Evolutionary conservation across 1,140 invertebrate genomes (phyloP).

Genomic region (Neocloeon triangulifer): DNA sequence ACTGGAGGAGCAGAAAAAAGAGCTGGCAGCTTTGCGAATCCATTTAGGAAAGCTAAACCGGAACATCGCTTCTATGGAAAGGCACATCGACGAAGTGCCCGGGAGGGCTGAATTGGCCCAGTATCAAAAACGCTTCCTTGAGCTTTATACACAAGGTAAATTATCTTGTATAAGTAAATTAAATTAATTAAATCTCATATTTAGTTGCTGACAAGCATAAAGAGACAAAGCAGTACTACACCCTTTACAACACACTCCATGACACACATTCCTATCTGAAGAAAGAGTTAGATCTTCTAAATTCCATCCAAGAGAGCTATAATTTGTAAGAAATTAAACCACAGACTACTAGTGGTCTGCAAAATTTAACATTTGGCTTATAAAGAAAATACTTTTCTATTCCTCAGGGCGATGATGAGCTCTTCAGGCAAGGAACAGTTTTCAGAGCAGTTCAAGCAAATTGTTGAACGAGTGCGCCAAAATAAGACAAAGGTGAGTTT

Average conservation of each 20-base stretch:
- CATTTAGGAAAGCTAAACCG: constrained; percentile 61
- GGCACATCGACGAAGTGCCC: constrained; percentile 76
- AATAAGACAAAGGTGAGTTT: constrained; percentile 47
- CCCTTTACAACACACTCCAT: constrained; percentile 85
- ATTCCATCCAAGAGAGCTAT: constrained; percentile 87
- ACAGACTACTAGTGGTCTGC: too few species aligned
- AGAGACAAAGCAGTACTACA: constrained; percentile 95
- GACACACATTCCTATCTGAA: constrained; percentile 78
- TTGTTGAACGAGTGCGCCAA: constrained; percentile 61
- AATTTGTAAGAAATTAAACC: constrained; percentile 47
- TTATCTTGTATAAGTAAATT: background rate
- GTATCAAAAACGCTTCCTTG: constrained; percentile 86
- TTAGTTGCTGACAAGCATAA: constrained; percentile 80
- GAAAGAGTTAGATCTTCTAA: constrained; percentile 75
- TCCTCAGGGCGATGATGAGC: constrained; percentile 22
- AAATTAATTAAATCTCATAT: too few species aligned
- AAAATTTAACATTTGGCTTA: too few species aligned
- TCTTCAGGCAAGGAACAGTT: constrained; percentile 52
- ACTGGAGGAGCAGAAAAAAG: constrained; percentile 32
- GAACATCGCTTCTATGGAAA: constrained; percentile 48
- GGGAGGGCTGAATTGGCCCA: constrained; percentile 78
- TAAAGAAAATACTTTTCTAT: constrained; percentile 2
- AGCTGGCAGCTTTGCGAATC: constrained; percentile 28
- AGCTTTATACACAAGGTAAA: constrained; percentile 85
- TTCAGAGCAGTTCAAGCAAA: constrained; percentile 65